Percentiles rank a stretch among this genome's conserved stretches.
These are phyloP conservation scores for Mimumesa dahlbomi DNA, from an alignment of 2,888 invertebrate species.

Conservation along the genomic window DNA sequence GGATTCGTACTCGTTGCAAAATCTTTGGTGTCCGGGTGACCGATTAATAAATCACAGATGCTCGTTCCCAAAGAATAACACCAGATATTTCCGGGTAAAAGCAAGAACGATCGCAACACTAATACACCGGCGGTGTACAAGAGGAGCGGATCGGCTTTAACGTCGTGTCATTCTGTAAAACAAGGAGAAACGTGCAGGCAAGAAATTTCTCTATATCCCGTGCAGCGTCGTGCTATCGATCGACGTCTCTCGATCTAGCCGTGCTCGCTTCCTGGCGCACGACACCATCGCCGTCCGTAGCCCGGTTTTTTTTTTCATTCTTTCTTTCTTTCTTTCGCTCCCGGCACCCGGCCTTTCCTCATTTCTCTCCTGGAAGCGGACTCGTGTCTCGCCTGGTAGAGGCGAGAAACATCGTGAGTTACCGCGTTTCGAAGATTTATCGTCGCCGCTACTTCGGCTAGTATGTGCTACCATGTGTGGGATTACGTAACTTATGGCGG, in stretches of 20 bases:
- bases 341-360: neutral
- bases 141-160: slow-evolving; percentile 18
- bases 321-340: slow-evolving; percentile 4
- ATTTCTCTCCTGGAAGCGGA: slow-evolving; percentile 4
- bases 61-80: slow-evolving; percentile 17
- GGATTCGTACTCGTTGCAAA: slow-evolving; percentile 25
- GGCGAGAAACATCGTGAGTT: slow-evolving; percentile 52
- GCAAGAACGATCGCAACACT: slow-evolving; percentile 51
- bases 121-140: slow-evolving; percentile 39
- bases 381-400: slow-evolving; percentile 29
- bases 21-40: slow-evolving; percentile 4
- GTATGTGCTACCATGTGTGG: slow-evolving; percentile 51
- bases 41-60: slow-evolving; percentile 47
- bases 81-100: slow-evolving; percentile 49
- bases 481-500: slow-evolving; percentile 54
- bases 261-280: slow-evolving; percentile 46
- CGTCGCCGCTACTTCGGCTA: slow-evolving; percentile 45
- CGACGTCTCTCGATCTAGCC: slow-evolving; percentile 51
- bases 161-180: slow-evolving; percentile 58
- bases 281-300: slow-evolving; percentile 36
- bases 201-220: slow-evolving; percentile 55
- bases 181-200: slow-evolving; percentile 58
- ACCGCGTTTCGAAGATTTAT: slow-evolving; percentile 59
- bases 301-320: neutral
- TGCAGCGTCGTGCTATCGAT: slow-evolving; percentile 57